These are phyloP conservation scores for Philereme vetulata DNA, from an alignment of 2,888 invertebrate genomes.

Conservation along the genomic window DNA sequence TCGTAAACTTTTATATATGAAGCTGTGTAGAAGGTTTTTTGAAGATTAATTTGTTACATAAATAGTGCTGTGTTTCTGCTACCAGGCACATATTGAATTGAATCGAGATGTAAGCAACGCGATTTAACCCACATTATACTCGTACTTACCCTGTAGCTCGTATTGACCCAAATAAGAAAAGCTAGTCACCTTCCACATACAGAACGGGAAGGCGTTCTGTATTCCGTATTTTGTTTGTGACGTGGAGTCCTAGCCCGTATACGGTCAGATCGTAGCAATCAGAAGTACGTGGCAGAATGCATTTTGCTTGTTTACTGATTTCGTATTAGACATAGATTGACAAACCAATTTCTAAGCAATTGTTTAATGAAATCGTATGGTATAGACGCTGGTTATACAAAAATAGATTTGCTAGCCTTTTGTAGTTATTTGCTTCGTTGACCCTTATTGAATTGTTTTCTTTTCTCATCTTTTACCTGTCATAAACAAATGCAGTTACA, in stretches of 20 bases:
- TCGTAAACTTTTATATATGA: too few species aligned
- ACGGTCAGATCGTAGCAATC: not conserved
- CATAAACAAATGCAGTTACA: too few species aligned
- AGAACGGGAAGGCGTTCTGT: conserved; percentile 4
- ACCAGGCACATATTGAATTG: conserved; percentile 24
- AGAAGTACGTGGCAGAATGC: too few species aligned
- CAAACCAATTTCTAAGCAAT: too few species aligned
- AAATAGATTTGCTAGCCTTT: too few species aligned
- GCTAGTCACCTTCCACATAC: conserved; percentile 11
- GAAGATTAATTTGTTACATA: conserved; percentile 15
- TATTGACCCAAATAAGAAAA: conserved; percentile 28
- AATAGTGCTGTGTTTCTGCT: conserved; percentile 22
- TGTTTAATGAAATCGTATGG: too few species aligned
- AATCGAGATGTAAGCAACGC: conserved; percentile 20
- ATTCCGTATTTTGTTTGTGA: conserved; percentile 12
- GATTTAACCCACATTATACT: conserved; percentile 27
- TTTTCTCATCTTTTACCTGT: too few species aligned
- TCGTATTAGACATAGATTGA: too few species aligned
- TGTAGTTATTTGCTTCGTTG: too few species aligned
- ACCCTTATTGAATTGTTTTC: too few species aligned
- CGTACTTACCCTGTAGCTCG: conserved; percentile 19
- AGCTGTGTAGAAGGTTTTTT: not conserved
- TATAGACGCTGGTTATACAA: too few species aligned
- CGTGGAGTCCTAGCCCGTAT: not conserved
- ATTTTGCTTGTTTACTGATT: too few species aligned